phyloP scores from a whole-genome alignment of 2,888 invertebrate species.

The Neoaliturus tenellus region DNA sequence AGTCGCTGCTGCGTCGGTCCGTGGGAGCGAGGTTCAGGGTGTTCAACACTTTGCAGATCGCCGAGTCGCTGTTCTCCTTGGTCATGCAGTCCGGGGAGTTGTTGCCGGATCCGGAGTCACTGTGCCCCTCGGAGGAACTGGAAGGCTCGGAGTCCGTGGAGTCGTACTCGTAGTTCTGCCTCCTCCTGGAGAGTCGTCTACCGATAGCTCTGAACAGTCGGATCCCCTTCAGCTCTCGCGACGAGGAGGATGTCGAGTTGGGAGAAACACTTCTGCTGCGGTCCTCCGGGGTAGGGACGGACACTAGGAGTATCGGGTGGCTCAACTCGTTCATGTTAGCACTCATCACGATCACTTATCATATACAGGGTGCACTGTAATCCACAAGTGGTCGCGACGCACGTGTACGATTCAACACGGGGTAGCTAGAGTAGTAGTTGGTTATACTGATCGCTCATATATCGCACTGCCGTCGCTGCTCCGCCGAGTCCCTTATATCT shows the following conservation, averaged over 20 bases:
- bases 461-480: conserved; percentile 70
- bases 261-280: conserved; percentile 71
- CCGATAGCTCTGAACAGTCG: conserved; percentile 81
- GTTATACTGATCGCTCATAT: conserved; percentile 72
- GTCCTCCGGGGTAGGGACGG: conserved; percentile 1
- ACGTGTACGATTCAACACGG: neutral
- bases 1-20: conserved; percentile 68
- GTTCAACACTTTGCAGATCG: conserved; percentile 68
- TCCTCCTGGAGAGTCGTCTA: conserved; percentile 76
- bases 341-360: neutral
- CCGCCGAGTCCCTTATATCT: conserved; percentile 57
- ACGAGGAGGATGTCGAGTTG: conserved; percentile 75
- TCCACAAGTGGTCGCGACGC: neutral
- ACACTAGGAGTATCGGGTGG: conserved; percentile 44
- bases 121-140: conserved; percentile 74
- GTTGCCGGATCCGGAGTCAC: conserved; percentile 71
- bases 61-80: conserved; percentile 59
- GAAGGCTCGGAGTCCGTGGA: conserved; percentile 71
- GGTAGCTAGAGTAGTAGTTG: too few species aligned
- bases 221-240: conserved; percentile 76
- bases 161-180: conserved; percentile 73
- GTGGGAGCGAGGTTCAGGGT: conserved; percentile 39
- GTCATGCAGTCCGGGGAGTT: conserved; percentile 52
- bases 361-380: neutral
- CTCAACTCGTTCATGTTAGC: conserved; percentile 33